phyloP scores from a whole-genome alignment of 2,113 vertebrate genomes.

The Gallinago undulata region DNA sequence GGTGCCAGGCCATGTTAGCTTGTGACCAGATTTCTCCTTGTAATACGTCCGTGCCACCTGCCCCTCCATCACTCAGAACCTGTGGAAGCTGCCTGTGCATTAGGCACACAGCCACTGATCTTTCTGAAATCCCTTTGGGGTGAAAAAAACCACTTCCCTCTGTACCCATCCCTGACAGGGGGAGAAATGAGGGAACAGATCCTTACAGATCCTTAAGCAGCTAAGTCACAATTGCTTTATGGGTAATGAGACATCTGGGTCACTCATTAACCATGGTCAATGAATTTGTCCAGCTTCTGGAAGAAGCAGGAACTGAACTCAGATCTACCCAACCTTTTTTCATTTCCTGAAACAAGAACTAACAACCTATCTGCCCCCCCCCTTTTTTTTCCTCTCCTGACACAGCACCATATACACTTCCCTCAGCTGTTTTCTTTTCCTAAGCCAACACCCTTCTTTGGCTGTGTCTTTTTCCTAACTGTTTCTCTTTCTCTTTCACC shows the following conservation, averaged over 20 bases:
- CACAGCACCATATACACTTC: background rate
- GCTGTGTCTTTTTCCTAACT: background rate
- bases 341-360: background rate
- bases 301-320: background rate
- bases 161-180: background rate
- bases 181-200: background rate
- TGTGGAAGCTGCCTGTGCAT: background rate
- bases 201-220: background rate
- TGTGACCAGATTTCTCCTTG: background rate
- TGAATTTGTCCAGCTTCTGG: background rate
- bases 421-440: constrained; percentile 10
- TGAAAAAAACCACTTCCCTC: background rate
- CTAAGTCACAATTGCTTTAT: background rate
- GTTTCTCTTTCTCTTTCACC: constrained; percentile 14
- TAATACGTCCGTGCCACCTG: background rate
- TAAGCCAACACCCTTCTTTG: background rate
- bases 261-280: background rate
- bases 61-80: background rate
- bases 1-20: background rate
- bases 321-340: background rate
- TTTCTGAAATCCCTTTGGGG: background rate
- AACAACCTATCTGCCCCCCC: background rate
- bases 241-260: background rate
- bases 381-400: background rate
- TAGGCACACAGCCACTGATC: background rate